These are phyloP conservation scores for Athene cunicularia DNA, from an alignment of 2,113 vertebrate genomes.

Conservation along the genomic window DNA sequence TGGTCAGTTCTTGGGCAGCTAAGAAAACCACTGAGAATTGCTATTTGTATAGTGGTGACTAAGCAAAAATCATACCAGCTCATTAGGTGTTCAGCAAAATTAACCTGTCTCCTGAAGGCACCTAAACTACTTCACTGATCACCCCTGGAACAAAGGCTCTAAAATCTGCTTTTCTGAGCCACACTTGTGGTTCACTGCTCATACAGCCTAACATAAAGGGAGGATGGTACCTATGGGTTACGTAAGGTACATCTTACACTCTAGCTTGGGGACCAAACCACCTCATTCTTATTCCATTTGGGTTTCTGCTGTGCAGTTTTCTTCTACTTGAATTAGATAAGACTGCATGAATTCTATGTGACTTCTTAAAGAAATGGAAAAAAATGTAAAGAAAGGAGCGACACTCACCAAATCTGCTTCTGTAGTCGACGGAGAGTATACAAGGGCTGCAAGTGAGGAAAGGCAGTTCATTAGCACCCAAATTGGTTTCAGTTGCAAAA, in stretches of 20 bases:
- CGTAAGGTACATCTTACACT: background rate
- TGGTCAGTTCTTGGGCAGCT: background rate
- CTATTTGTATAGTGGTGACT: background rate
- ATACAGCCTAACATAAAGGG: background rate
- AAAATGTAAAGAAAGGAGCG: background rate
- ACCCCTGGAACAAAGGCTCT: background rate
- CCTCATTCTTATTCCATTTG: background rate
- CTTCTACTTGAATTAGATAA: background rate
- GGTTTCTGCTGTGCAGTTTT: background rate
- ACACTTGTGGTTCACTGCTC: background rate
- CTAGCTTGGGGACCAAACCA: background rate
- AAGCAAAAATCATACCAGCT: background rate
- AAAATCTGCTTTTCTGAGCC: background rate
- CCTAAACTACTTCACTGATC: background rate
- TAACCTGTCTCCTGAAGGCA: background rate
- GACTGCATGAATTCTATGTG: background rate
- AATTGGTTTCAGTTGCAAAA: background rate
- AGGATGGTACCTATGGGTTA: no score
- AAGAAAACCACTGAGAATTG: background rate
- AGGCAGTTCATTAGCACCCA: background rate
- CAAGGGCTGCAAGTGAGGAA: constrained; percentile 28
- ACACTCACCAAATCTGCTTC: constrained; percentile 57
- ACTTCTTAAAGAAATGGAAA: background rate
- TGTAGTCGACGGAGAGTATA: background rate
- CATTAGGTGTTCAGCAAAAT: background rate